phyloP scores from a whole-genome alignment of 1,140 invertebrate species.

The Drosophila virilis region DNA sequence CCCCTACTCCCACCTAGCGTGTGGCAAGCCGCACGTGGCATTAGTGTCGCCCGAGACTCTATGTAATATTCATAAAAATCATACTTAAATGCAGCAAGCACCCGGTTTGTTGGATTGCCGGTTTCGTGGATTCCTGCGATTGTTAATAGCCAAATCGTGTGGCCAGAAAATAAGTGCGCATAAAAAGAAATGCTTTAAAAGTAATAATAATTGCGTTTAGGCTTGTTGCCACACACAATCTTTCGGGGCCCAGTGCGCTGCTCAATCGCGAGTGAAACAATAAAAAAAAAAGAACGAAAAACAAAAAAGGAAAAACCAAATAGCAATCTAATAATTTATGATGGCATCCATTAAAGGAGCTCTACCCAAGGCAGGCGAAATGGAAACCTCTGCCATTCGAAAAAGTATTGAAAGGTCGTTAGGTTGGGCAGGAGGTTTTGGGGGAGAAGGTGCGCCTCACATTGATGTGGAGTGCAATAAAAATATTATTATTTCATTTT shows the following conservation, averaged over 20 bases:
- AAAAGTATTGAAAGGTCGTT: constrained; percentile 64
- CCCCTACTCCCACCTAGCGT: not conserved
- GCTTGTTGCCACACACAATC: constrained; percentile 44
- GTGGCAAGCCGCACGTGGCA: constrained; percentile 16
- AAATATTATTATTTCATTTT: constrained; percentile 83
- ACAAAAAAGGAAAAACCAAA: constrained; percentile 58
- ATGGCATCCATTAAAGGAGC: constrained; percentile 79
- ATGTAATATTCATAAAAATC: constrained; percentile 80
- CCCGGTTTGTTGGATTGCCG: not conserved
- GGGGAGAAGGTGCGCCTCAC: constrained; percentile 2
- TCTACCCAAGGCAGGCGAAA: constrained; percentile 40
- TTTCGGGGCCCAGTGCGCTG: constrained; percentile 43
- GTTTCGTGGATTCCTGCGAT: constrained; percentile 9
- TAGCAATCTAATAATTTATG: constrained; percentile 84
- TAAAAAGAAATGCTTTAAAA: constrained; percentile 77
- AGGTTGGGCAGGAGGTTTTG: not conserved
- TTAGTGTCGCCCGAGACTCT: constrained; percentile 36
- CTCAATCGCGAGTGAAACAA: constrained; percentile 83
- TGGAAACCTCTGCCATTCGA: constrained; percentile 66
- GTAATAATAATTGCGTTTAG: constrained; percentile 81
- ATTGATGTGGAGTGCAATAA: constrained; percentile 69
- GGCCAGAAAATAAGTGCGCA: constrained; percentile 74
- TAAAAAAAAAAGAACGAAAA: constrained; percentile 31
- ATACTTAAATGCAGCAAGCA: constrained; percentile 21
- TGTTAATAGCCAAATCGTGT: constrained; percentile 78